Conservation (phyloP, 2,888 invertebrate genomes). For the Phytoseiulus persimilis region DNA sequence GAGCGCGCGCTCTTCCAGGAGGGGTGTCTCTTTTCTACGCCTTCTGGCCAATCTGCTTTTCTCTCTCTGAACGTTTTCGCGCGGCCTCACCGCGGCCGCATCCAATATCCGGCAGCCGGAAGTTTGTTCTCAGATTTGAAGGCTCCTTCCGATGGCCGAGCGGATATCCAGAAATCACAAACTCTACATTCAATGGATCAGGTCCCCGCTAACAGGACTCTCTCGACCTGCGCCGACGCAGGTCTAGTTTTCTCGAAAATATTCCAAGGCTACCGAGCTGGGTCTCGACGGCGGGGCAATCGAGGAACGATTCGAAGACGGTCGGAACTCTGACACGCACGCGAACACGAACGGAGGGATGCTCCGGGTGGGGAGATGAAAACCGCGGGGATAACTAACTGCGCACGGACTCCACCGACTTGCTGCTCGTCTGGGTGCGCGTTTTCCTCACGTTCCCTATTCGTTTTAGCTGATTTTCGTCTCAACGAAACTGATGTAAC, state of each 20-base stretch:
- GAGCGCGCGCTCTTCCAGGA: too few species aligned
- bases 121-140: slow-evolving; percentile 31
- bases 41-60: background rate
- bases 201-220: background rate
- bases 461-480: background rate
- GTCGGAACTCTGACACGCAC: too few species aligned
- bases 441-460: background rate
- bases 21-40: background rate
- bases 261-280: too few species aligned
- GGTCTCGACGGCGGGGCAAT: too few species aligned
- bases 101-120: slow-evolving; percentile 38
- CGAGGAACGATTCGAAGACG: too few species aligned
- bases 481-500: background rate
- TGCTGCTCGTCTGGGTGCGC: background rate
- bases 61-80: background rate
- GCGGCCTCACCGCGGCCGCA: background rate
- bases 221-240: too few species aligned
- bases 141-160: background rate
- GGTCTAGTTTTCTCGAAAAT: too few species aligned
- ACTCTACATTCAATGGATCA: background rate
- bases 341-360: too few species aligned
- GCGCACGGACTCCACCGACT: too few species aligned
- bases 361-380: too few species aligned
- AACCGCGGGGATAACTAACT: too few species aligned
- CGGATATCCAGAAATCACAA: background rate